Evolutionary conservation across 1,140 invertebrate genomes (phyloP), one percentile per base, ranked within the genome.

Genomic region (Drosophila orena): DNA sequence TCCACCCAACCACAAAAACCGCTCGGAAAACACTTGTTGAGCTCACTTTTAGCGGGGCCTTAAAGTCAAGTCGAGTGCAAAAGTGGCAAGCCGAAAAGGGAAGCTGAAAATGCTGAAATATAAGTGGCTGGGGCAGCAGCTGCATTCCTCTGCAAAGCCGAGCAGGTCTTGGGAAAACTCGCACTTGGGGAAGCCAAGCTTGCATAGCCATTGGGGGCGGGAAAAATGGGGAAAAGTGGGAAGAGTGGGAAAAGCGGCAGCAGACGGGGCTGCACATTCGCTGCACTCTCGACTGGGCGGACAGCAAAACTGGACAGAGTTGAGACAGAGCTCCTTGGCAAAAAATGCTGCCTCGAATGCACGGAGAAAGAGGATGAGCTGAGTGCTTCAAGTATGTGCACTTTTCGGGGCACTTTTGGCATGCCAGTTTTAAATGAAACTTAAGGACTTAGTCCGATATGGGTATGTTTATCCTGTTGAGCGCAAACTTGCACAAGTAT

Each of bases 61-160:
- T 88, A 88, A 85, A 78, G 68, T 81, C 77, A 85, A 85, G 81
- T 77, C 65, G 81, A 73, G 73, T 76, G 72, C 75, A 77, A 77
- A 80, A 79, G 77, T 80, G 71, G 12, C 76, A 64, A 43, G 46
- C 44, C 27, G 15, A 20, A 61, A 43, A 12, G 42, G 64, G 64
- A 35, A 53, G 58, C 27, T 61, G 43, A 44, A 35, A 38, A 38
- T 1, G 10, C 2, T 65, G 35, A 65, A 50, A 10, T 30, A 30
- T 43, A 47, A 49, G 35, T 38, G 64, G 65, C 49, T 37, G 66
- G 50, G 40, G 66, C 22, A 43, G 38, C 61, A 70, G 66, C 49
- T 70, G 68, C 68, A 71, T 70, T 62, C 64, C 38, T 69, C 66
- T 70, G 64, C 50, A 70, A 56, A 70, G n/a, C 40, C 15, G 15